These are phyloP conservation scores for Sinelater perroti DNA, from an alignment of 2,888 invertebrate species.

Conservation along the genomic window DNA sequence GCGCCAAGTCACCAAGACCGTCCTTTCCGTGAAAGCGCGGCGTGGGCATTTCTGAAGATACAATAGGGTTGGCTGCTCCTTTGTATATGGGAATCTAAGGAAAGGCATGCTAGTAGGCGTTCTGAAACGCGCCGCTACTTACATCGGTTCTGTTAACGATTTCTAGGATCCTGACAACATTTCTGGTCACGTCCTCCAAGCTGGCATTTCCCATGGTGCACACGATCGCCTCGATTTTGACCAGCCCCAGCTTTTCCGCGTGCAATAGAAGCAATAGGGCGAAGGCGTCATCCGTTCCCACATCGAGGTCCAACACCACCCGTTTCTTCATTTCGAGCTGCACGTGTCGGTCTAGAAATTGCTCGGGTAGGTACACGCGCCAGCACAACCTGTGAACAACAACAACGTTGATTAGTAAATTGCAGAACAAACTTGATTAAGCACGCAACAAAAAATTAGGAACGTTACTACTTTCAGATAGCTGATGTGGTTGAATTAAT, in stretches of 20 bases:
- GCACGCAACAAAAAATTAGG: too few relatives aligned
- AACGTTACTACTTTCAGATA: too few relatives aligned
- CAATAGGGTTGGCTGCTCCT: slow-evolving; percentile 66
- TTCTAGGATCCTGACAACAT: slow-evolving; percentile 73
- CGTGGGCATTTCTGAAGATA: slow-evolving; percentile 53
- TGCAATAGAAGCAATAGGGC: slow-evolving; percentile 66
- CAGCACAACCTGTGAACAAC: too few relatives aligned
- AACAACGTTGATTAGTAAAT: too few relatives aligned
- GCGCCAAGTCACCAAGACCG: slow-evolving; percentile 72
- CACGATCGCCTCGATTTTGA: slow-evolving; percentile 73
- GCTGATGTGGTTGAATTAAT: too few relatives aligned
- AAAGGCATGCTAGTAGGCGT: neutral
- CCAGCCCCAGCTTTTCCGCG: slow-evolving; percentile 59
- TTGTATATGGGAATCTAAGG: slow-evolving; percentile 74
- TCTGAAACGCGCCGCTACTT: slow-evolving; percentile 52
- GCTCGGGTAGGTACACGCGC: too few relatives aligned
- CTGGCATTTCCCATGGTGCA: slow-evolving; percentile 78
- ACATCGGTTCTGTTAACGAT: slow-evolving; percentile 69
- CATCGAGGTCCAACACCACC: slow-evolving; percentile 68
- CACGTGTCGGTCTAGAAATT: too few relatives aligned
- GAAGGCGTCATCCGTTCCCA: slow-evolving; percentile 71
- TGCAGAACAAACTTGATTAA: too few relatives aligned
- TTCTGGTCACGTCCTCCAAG: slow-evolving; percentile 71
- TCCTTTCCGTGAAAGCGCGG: slow-evolving; percentile 71
- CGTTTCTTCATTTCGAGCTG: slow-evolving; percentile 21